phyloP scores from a whole-genome alignment of 2,113 vertebrate genomes.

The Trematocara variabile region DNA sequence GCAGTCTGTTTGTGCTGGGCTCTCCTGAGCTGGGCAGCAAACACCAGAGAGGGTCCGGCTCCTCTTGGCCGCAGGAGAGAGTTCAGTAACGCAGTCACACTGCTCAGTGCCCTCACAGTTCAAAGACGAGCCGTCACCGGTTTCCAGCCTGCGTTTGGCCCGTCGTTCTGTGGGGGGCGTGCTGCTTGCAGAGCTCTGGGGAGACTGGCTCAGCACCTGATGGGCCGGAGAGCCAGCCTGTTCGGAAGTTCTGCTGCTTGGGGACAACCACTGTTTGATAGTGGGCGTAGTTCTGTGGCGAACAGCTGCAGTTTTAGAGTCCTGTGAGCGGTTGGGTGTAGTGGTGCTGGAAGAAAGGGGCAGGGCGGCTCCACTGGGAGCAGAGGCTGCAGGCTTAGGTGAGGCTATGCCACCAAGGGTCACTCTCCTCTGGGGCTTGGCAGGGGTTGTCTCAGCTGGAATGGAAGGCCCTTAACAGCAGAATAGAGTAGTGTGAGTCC shows the following conservation, averaged over 20 bases:
- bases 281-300: slow-evolving; percentile 68
- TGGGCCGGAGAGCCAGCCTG: slow-evolving; percentile 61
- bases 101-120: slow-evolving; percentile 65
- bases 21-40: slow-evolving; percentile 58
- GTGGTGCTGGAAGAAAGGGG: slow-evolving; percentile 83
- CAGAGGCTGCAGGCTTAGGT: slow-evolving; percentile 79
- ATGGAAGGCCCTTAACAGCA: slow-evolving; percentile 23
- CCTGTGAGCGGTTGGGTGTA: slow-evolving; percentile 39
- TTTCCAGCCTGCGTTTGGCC: slow-evolving; percentile 88
- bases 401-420: slow-evolving; percentile 67
- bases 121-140: slow-evolving; percentile 49
- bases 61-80: slow-evolving; percentile 76
- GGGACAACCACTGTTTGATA: slow-evolving; percentile 84
- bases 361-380: slow-evolving; percentile 81
- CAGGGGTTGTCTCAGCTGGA: slow-evolving; percentile 72
- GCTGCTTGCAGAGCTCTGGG: slow-evolving; percentile 58
- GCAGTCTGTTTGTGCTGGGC: background rate
- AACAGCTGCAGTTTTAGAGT: slow-evolving; percentile 18
- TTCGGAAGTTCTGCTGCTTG: slow-evolving; percentile 52
- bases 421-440: slow-evolving; percentile 67
- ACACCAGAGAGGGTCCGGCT: slow-evolving; percentile 61
- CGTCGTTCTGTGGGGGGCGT: slow-evolving; percentile 64
- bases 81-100: slow-evolving; percentile 79
- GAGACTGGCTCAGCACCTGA: slow-evolving; percentile 77
- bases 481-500: background rate